A percentile compares a stretch with the other conserved stretches of the same genome.
Conservation (phyloP, 2,113 vertebrate genomes). For the Alaudala cheleensis region DNA sequence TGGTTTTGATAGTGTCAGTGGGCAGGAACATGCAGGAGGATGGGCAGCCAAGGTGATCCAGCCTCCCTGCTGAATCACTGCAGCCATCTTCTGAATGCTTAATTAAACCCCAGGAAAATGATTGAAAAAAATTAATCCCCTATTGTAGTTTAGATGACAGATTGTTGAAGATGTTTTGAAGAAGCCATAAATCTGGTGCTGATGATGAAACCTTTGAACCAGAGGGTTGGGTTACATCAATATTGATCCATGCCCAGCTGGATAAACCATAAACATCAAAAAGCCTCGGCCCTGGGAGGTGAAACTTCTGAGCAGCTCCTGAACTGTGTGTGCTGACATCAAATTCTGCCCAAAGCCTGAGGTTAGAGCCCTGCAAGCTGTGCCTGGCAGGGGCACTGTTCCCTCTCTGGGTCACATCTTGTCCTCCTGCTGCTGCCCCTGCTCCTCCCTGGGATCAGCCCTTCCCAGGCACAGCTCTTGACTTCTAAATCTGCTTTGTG, state of each 20-base stretch:
- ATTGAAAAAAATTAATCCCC: background rate
- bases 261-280: background rate
- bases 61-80: background rate
- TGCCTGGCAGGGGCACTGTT: background rate
- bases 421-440: background rate
- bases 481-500: background rate
- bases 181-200: background rate
- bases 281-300: background rate
- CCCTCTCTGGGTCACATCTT: fast-evolving
- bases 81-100: background rate
- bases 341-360: background rate
- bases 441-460: background rate
- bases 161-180: background rate
- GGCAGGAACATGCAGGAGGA: background rate
- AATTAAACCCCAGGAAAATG: background rate
- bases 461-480: background rate
- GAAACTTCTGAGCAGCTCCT: background rate
- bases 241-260: background rate
- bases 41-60: background rate
- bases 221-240: background rate
- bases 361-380: background rate
- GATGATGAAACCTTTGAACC: background rate
- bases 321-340: background rate
- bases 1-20: background rate
- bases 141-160: background rate